Evolutionary conservation across 2,797 vertebrate species (phyloP).

Genomic region (Catostomus latipinnis): DNA sequence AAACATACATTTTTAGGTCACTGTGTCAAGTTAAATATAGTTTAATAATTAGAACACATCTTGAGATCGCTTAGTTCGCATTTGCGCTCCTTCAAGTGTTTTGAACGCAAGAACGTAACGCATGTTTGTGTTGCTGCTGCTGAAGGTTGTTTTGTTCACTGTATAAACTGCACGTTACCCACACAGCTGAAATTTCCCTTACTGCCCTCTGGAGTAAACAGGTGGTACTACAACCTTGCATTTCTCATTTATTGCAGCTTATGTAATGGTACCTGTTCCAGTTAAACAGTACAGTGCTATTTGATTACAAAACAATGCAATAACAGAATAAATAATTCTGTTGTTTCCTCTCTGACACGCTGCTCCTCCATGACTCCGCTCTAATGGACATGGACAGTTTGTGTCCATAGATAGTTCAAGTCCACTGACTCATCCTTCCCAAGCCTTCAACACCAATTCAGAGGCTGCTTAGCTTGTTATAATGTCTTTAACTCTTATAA

Average conservation of each 20-base stretch:
- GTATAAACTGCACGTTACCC: too few relatives aligned
- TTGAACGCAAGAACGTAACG: too few relatives aligned
- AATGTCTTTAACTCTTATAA: neutral
- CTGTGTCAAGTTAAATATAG: too few relatives aligned
- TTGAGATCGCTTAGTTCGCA: too few relatives aligned
- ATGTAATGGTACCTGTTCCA: neutral
- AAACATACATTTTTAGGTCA: too few relatives aligned
- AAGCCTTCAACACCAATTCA: neutral
- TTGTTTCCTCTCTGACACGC: neutral
- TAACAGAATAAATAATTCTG: slow-evolving; percentile 17
- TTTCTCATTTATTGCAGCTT: neutral
- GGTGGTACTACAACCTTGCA: too few relatives aligned
- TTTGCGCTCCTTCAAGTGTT: too few relatives aligned
- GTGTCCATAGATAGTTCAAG: slow-evolving; percentile 19
- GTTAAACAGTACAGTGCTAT: neutral
- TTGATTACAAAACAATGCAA: slow-evolving; percentile 7
- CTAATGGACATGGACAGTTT: slow-evolving; percentile 12
- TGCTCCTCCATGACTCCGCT: neutral
- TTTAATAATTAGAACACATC: too few relatives aligned
- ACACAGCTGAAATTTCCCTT: too few relatives aligned
- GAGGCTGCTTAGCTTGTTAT: neutral
- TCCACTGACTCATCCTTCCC: slow-evolving; percentile 16
- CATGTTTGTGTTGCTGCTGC: too few relatives aligned
- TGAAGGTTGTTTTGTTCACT: too few relatives aligned
- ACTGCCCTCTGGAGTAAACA: too few relatives aligned